Evolutionary conservation across 1,140 invertebrate genomes (phyloP), one percentile per base, ranked within the genome.

Genomic region (Megalopta genalis): DNA sequence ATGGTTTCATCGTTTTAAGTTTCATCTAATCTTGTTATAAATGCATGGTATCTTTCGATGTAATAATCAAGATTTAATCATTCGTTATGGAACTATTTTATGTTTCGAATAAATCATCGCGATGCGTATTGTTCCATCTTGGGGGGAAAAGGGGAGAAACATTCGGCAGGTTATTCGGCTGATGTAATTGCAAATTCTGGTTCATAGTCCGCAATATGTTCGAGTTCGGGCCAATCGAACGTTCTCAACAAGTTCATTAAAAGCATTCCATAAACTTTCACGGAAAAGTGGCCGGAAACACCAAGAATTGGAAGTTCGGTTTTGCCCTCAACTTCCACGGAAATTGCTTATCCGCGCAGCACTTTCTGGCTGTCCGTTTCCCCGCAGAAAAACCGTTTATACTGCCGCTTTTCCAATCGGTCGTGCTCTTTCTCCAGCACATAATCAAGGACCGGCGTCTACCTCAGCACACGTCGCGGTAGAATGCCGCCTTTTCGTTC

Each of bases 271-370:
- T 62, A 62, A 49, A 59, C 25, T 25, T 63, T 0, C 0, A 27
- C 57, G 14, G 16, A 54, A 68, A 68, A 21, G 49, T 67, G 52
- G 25, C 21, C 37, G 64, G 39, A 75, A 68, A 32, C 49, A 14
- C 46, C 27, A 68, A 52, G 52, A 42, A 59, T 75, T 75, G 49
- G 73, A 75, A 59, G 52, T 27, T 74, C 42, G 60, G 27, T 25
- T 64, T 74, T 64, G 39, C 63, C 57, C 37, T 39, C 37, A 75
- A 75, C 63, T 14, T 67, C 42, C 10, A 21, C 73, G 73, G 73
- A 75, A 68, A 75, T 75, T 75, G 73, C 73, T 75, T 75, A 68
- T 75, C 64, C 37, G 64, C 64, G 64, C 37, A 32, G 62, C 39
- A 39, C 52, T 57, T 75, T 75, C 73, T 57, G 37, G 52, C 49